Conservation (phyloP, 2,797 vertebrate genomes). For the Rhynchonycteris naso region DNA sequence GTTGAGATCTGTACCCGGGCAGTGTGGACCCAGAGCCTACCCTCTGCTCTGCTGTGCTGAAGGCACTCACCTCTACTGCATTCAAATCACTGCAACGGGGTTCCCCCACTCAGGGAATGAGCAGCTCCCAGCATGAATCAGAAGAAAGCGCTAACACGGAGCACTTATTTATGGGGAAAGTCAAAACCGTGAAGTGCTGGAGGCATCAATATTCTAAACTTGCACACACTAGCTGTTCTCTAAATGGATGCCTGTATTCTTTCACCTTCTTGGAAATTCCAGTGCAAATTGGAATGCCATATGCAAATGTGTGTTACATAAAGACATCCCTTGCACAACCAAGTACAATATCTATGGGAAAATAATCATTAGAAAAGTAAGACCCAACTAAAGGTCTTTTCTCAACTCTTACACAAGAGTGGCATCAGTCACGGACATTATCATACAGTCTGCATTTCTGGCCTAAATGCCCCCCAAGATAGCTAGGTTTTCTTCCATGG, state of each 20-base stretch:
- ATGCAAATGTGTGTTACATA: slow-evolving; percentile 80
- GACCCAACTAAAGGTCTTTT: slow-evolving; percentile 62
- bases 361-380: slow-evolving; percentile 72
- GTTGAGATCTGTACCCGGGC: accelerated
- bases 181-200: slow-evolving; percentile 21
- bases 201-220: slow-evolving; percentile 47
- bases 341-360: slow-evolving; percentile 68
- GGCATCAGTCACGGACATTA: slow-evolving; percentile 52
- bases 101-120: not conserved
- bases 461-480: slow-evolving; percentile 28
- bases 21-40: not conserved
- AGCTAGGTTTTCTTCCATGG: not conserved
- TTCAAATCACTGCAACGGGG: not conserved
- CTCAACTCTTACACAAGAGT: slow-evolving; percentile 72
- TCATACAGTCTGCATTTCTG: slow-evolving; percentile 57
- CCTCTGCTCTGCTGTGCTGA: accelerated
- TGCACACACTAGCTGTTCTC: slow-evolving; percentile 37
- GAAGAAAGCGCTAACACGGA: not conserved
- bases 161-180: slow-evolving; percentile 16
- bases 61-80: not conserved
- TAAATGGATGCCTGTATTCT: slow-evolving; percentile 49
- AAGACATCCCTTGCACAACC: slow-evolving; percentile 69
- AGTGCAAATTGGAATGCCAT: slow-evolving; percentile 46
- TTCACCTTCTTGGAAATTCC: slow-evolving; percentile 63
- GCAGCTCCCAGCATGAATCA: not conserved